phyloP scores from a whole-genome alignment of 2,113 vertebrate species.

The Tylochromis polylepis region DNA sequence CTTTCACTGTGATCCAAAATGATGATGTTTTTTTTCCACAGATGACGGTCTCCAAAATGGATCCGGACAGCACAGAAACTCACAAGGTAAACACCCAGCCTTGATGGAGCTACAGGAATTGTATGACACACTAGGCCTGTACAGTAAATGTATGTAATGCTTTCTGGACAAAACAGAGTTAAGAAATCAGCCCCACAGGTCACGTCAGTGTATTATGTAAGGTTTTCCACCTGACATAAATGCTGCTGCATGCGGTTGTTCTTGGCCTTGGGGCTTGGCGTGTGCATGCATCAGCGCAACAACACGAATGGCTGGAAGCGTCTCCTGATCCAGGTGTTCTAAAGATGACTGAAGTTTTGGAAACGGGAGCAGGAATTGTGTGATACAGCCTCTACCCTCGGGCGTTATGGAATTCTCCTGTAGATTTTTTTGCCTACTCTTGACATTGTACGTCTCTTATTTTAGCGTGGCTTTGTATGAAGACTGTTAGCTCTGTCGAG shows the following conservation, averaged over 20 bases:
- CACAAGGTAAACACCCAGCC: slow-evolving; percentile 61
- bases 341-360: not conserved
- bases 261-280: not conserved
- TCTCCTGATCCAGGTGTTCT: not conserved
- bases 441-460: not conserved
- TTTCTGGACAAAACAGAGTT: not conserved
- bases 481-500: not conserved
- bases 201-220: not conserved
- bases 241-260: not conserved
- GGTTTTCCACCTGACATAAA: not conserved
- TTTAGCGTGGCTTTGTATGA: not conserved
- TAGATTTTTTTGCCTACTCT: not conserved
- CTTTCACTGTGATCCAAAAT: not conserved
- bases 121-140: not conserved
- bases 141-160: not conserved
- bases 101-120: not conserved
- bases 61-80: slow-evolving; percentile 73
- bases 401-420: not conserved
- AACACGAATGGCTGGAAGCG: not conserved
- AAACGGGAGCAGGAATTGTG: not conserved
- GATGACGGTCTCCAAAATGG: slow-evolving; percentile 76
- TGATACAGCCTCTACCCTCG: not conserved
- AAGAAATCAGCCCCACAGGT: not conserved
- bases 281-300: not conserved
- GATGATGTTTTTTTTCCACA: slow-evolving; percentile 20